phyloP scores from a whole-genome alignment of 2,113 vertebrate species.

The human (Homo sapiens) region DNA sequence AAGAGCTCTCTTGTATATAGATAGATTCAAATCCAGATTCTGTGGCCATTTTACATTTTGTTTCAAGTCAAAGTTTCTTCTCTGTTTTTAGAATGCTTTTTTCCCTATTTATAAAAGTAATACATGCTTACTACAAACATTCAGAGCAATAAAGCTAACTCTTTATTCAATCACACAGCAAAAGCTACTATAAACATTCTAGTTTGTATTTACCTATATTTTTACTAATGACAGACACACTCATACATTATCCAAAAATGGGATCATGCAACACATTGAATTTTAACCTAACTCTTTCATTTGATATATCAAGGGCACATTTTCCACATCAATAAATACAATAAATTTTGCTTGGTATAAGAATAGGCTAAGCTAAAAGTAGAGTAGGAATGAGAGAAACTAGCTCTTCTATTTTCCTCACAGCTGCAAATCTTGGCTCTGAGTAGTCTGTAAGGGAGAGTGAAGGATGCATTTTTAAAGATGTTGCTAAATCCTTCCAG shows the following conservation, averaged over 20 bases:
- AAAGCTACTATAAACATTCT: not conserved
- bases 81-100: not conserved
- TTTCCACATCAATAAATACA: slow-evolving; percentile 24
- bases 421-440: slow-evolving; percentile 24
- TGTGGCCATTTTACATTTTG: not conserved
- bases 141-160: not conserved
- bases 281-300: not conserved
- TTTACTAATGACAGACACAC: not conserved
- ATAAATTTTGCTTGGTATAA: not conserved
- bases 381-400: not conserved
- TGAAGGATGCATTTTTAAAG: slow-evolving; percentile 30
- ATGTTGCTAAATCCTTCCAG: not conserved
- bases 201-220: not conserved
- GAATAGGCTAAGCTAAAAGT: not conserved
- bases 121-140: not conserved
- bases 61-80: not conserved
- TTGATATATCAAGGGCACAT: not conserved
- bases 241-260: not conserved
- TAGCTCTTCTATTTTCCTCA: slow-evolving; percentile 20
- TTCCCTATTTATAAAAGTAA: not conserved
- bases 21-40: not conserved
- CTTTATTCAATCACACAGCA: not conserved
- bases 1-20: not conserved
- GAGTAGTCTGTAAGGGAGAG: not conserved
- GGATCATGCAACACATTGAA: not conserved